Base-by-base conservation (phyloP, 2,888 invertebrate species). In the Gisinianus flammeolus region DNA sequence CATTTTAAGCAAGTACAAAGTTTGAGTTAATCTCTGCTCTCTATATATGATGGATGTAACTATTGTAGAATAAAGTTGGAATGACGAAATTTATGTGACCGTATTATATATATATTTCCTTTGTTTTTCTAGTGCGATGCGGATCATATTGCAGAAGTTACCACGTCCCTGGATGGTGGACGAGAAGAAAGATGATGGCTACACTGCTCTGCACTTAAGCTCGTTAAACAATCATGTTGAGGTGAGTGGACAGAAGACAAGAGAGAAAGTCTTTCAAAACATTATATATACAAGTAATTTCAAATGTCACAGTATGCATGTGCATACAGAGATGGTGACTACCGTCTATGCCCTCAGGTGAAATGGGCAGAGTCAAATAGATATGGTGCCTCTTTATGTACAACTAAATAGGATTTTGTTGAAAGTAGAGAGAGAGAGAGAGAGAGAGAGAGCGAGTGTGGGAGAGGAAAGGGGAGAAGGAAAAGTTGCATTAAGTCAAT, bases 151-250 rank as follows among this genome's bases (percentile, higher is more conserved):
- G 85, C 92, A 94, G 74, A 97, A 97, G 88, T 90, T 97, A 80
- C 96, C 96, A 52, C 91, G 97, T 30, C 93, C 95, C 2, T 98
- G 98, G 98, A 94, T 98, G 86, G 97, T 98, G 78, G 98, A 98
- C 87, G 98, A 98, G 88, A 97, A 97, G 86, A 98, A 98, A 87
- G 98, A 98, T 87, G 98, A 98, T 86, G 98, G 98, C 0, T 97
- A 97, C 88, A 97, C 98, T 0, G 97, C 98, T 0, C 90, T 83
- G 28, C 82, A 83, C 79, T 80, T 83, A 35, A 79, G 81, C 44
- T 79, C 82, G 44, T 79, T 84, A 77, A 84, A 84, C 79, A 84
- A 84, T 81, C 84, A 84, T 76, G 81, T 82, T 35, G 82, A 84
- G 81, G 84, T 84, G 80, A 82, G 80, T 77, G 35, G 69, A 71